These are phyloP conservation scores for Merops nubicus DNA, from an alignment of 2,113 vertebrate genomes.

Conservation along the genomic window DNA sequence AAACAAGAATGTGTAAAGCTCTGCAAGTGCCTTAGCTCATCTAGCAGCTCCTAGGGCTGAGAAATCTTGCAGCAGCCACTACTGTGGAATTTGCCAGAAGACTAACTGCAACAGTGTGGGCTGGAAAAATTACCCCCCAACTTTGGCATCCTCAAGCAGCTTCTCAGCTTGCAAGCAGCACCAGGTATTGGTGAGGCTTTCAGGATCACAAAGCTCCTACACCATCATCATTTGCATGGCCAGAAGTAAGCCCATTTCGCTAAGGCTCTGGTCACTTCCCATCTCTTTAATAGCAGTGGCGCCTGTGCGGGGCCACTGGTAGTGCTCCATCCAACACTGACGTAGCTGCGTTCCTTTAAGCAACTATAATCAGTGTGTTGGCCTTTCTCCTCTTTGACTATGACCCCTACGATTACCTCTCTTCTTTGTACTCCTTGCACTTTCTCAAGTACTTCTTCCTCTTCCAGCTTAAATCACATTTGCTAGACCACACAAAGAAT, in stretches of 20 bases:
- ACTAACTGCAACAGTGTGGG: neutral
- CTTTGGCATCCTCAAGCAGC: accelerated
- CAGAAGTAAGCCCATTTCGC: neutral
- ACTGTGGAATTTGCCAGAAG: accelerated
- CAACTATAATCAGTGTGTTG: neutral
- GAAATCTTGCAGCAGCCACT: neutral
- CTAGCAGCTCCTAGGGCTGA: neutral
- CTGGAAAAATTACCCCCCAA: neutral
- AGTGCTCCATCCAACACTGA: neutral
- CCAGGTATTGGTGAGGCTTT: neutral
- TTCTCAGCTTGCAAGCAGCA: accelerated
- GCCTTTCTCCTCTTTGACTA: neutral
- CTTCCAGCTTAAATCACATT: neutral
- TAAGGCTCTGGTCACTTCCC: neutral
- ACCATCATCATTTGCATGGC: neutral
- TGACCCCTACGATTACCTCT: neutral
- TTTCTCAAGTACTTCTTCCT: neutral
- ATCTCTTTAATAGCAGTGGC: too few relatives aligned
- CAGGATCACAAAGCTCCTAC: neutral
- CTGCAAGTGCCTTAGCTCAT: neutral
- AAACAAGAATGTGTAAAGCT: neutral
- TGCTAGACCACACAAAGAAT: neutral
- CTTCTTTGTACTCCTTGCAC: neutral
- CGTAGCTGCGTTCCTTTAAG: too few relatives aligned
- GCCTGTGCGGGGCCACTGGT: neutral